Evolutionary conservation across 2,888 invertebrate genomes (phyloP).

Genomic region (Drosophila birchii): DNA sequence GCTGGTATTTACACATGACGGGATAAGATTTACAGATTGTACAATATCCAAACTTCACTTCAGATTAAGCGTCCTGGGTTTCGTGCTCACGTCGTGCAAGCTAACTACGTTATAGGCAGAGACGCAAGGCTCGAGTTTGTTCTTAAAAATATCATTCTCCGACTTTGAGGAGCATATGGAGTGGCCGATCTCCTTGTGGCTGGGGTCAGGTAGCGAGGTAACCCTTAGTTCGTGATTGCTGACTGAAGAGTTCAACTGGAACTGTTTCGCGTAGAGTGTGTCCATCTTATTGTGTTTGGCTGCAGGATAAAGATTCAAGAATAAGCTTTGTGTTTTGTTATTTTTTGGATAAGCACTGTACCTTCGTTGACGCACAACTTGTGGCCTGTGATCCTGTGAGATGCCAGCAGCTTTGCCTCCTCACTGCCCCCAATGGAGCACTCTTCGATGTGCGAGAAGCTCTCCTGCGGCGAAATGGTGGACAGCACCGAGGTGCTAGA

Average conservation of each 20-base stretch:
- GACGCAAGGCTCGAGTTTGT: constrained; percentile 50
- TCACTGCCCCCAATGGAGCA: constrained; percentile 67
- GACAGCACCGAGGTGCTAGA: constrained; percentile 71
- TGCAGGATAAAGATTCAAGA: neutral
- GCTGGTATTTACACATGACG: constrained; percentile 38
- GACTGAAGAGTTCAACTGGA: constrained; percentile 38
- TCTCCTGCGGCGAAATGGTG: constrained; percentile 74
- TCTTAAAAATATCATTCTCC: constrained; percentile 71
- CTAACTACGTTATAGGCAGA: constrained; percentile 73
- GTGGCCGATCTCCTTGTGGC: constrained; percentile 24
- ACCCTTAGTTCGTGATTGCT: constrained; percentile 36
- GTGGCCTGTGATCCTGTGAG: constrained; percentile 15
- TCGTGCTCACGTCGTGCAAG: constrained; percentile 66
- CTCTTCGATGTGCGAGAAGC: constrained; percentile 72
- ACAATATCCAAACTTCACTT: constrained; percentile 51
- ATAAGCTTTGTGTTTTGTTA: neutral
- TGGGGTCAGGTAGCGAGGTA: constrained; percentile 28
- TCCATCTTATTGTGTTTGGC: constrained; percentile 31
- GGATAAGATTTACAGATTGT: constrained; percentile 35
- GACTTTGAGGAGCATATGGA: constrained; percentile 64
- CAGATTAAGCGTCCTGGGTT: constrained; percentile 54
- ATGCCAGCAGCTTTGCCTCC: constrained; percentile 22
- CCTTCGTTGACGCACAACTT: constrained; percentile 41
- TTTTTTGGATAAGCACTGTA: neutral
- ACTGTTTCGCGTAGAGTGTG: constrained; percentile 27